These are phyloP conservation scores for Hoplodrina blanda DNA, from an alignment of 2,888 invertebrate species.

Conservation along the genomic window DNA sequence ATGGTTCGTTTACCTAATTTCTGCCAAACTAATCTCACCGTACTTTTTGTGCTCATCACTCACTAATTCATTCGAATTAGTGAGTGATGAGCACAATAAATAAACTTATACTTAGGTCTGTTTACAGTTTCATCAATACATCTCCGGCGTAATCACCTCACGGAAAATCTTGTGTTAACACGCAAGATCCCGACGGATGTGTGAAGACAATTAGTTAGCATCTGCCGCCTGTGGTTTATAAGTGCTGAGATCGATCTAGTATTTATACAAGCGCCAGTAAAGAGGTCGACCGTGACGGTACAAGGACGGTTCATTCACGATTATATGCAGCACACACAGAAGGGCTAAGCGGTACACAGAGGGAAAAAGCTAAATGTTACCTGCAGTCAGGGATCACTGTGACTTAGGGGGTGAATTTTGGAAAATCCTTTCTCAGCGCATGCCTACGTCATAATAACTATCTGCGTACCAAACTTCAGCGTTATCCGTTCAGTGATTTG, in stretches of 20 bases:
- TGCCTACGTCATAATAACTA: too few species aligned
- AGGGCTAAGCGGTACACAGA: not conserved
- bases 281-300: slow-evolving; percentile 7
- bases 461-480: too few species aligned
- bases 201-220: slow-evolving; percentile 12
- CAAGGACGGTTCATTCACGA: slow-evolving; percentile 35
- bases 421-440: too few species aligned
- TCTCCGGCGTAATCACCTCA: not conserved
- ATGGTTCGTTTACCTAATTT: not conserved
- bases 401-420: too few species aligned
- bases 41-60: not conserved
- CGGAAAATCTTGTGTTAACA: slow-evolving; percentile 28
- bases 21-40: not conserved
- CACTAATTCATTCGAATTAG: not conserved
- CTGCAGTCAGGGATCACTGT: too few species aligned
- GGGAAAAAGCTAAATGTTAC: too few species aligned
- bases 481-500: too few species aligned
- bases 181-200: slow-evolving; percentile 1
- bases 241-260: slow-evolving; percentile 3
- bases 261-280: slow-evolving; percentile 12
- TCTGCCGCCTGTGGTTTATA: slow-evolving; percentile 1
- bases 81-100: too few species aligned
- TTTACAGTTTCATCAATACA: slow-evolving; percentile 7
- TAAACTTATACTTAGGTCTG: not conserved
- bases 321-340: slow-evolving; percentile 1